Conservation (phyloP, 2,888 invertebrate species). For the Microctonus aethiopoides region DNA sequence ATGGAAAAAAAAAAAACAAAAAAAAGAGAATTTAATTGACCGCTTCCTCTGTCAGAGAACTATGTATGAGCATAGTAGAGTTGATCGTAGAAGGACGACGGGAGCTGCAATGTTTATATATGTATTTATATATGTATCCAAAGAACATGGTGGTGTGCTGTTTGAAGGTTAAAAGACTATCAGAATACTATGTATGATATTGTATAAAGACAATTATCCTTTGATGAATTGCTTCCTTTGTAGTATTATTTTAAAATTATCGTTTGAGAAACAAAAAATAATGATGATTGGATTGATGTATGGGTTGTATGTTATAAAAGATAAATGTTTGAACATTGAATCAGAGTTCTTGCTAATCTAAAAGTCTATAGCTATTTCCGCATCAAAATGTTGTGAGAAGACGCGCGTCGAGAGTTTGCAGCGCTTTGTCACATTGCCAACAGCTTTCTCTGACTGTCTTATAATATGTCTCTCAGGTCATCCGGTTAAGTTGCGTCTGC, state of each 20-base stretch:
- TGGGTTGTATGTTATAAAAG: too few relatives aligned
- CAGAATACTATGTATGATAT: background rate
- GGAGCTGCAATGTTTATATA: slow-evolving; percentile 7
- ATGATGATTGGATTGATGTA: too few relatives aligned
- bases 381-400: too few relatives aligned
- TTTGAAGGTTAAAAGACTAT: background rate
- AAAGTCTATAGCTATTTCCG: slow-evolving; percentile 28
- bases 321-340: slow-evolving; percentile 48
- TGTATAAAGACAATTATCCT: background rate
- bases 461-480: slow-evolving; percentile 14
- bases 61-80: slow-evolving; percentile 6
- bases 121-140: background rate
- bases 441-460: slow-evolving; percentile 11
- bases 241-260: background rate
- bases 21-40: slow-evolving; percentile 62
- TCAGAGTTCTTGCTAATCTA: slow-evolving; percentile 48
- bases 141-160: background rate
- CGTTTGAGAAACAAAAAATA: background rate
- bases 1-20: slow-evolving; percentile 23
- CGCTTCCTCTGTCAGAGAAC: slow-evolving; percentile 53
- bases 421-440: slow-evolving; percentile 56
- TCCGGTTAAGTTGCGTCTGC: background rate
- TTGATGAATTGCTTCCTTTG: background rate
- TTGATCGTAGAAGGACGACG: slow-evolving; percentile 19
- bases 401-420: too few relatives aligned